Evolutionary conservation across 2,797 vertebrate genomes (phyloP).

Genomic region (Megalops cyprinoides): DNA sequence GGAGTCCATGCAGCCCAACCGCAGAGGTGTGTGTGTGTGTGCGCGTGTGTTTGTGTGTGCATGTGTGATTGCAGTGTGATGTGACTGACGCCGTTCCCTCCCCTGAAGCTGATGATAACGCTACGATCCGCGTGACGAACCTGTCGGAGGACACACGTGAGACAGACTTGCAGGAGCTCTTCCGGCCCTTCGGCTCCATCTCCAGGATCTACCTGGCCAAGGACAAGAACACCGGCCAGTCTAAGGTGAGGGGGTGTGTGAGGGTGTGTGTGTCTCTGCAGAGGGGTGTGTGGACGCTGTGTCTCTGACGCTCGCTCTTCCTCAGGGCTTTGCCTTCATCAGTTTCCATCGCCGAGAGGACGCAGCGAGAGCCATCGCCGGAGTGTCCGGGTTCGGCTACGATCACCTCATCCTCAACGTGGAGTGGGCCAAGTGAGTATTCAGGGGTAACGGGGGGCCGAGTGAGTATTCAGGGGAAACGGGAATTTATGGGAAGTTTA

Average conservation of each 20-base stretch:
- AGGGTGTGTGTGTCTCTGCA: neutral
- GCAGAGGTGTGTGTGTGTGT: constrained; percentile 75
- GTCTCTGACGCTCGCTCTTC: too few relatives aligned
- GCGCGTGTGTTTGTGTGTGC: neutral
- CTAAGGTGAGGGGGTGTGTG: constrained; percentile 82
- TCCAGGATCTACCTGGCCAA: constrained; percentile 97
- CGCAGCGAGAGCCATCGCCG: constrained; percentile 88
- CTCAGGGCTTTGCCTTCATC: constrained; percentile 93
- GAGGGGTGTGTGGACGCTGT: neutral
- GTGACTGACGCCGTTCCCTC: neutral
- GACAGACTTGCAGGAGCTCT: constrained; percentile 96
- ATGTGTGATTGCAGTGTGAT: neutral
- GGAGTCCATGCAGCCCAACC: constrained; percentile 97
- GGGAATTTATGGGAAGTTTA: neutral
- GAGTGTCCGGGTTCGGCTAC: constrained; percentile 94
- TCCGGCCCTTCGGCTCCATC: constrained; percentile 95
- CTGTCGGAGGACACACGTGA: constrained; percentile 96
- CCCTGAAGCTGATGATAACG: constrained; percentile 88
- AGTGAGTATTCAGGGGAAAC: neutral
- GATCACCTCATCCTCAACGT: constrained; percentile 97
- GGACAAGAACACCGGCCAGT: constrained; percentile 97
- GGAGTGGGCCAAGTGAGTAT: constrained; percentile 95
- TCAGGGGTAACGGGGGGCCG: neutral
- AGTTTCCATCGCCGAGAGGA: constrained; percentile 96
- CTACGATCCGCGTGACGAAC: constrained; percentile 97